These are phyloP conservation scores for Sus scrofa DNA, from an alignment of 2,113 vertebrate species.

Conservation along the genomic window DNA sequence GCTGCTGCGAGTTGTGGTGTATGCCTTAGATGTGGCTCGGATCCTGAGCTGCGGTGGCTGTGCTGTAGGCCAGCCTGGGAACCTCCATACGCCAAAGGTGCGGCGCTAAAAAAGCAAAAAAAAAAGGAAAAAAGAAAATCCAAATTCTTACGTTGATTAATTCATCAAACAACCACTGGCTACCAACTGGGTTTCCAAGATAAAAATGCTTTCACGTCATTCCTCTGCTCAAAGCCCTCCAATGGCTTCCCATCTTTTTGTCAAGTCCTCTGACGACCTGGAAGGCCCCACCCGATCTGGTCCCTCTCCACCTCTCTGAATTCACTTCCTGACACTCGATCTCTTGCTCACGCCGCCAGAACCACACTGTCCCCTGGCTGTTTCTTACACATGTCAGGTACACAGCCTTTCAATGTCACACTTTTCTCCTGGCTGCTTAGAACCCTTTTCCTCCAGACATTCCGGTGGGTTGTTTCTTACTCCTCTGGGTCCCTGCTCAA, in stretches of 20 bases:
- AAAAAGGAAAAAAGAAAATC: neutral
- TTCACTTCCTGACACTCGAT: neutral
- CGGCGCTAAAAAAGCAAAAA: too few relatives aligned
- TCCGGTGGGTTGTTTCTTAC: neutral
- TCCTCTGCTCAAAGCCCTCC: neutral
- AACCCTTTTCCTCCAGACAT: neutral
- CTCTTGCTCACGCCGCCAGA: neutral
- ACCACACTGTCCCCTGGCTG: neutral
- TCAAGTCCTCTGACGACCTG: neutral
- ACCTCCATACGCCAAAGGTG: too few relatives aligned
- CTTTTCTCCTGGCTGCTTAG: neutral
- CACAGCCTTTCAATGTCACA: too few relatives aligned
- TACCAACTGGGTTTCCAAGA: neutral
- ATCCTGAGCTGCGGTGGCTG: too few relatives aligned
- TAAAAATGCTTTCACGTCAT: neutral
- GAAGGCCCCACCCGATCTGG: neutral
- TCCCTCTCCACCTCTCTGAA: neutral
- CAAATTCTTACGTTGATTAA: neutral
- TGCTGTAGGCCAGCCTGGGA: too few relatives aligned
- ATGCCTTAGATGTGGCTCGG: too few relatives aligned
- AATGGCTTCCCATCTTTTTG: neutral
- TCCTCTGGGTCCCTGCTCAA: neutral
- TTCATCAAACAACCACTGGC: neutral
- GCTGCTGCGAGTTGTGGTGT: too few relatives aligned
- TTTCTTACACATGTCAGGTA: neutral